Evolutionary conservation across 2,888 invertebrate genomes (phyloP).

Genomic region (Pollenia griseotomentosa): DNA sequence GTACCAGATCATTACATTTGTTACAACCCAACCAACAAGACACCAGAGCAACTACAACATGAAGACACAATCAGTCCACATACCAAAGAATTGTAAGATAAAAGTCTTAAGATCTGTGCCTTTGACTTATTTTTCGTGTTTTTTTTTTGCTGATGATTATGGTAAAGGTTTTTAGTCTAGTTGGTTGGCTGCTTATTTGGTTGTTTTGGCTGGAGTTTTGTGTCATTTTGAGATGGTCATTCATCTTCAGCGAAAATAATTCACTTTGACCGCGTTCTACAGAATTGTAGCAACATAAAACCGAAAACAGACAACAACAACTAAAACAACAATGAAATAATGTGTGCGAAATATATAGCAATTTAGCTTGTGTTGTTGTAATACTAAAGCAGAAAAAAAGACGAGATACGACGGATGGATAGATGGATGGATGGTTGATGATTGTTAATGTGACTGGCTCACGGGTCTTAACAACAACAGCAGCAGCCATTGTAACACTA

Average conservation of each 20-base stretch:
- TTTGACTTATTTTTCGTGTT: not conserved
- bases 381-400: conserved; percentile 43
- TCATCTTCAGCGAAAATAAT: conserved; percentile 72
- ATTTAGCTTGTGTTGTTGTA: conserved; percentile 43
- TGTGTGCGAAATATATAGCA: conserved; percentile 65
- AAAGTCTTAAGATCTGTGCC: conserved; percentile 14
- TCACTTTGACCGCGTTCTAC: conserved; percentile 72
- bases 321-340: not conserved
- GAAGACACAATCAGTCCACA: conserved; percentile 61
- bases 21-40: conserved; percentile 45
- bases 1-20: conserved; percentile 69
- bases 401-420: conserved; percentile 41
- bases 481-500: conserved; percentile 51
- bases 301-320: conserved; percentile 38
- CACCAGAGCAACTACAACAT: conserved; percentile 25
- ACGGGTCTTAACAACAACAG: conserved; percentile 56
- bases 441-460: conserved; percentile 72
- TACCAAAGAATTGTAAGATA: conserved; percentile 46
- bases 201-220: conserved; percentile 52
- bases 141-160: not conserved
- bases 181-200: not conserved
- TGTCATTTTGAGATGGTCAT: conserved; percentile 68
- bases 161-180: conserved; percentile 14
- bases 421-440: conserved; percentile 66
- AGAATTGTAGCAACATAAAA: conserved; percentile 67